Base-by-base conservation (phyloP, 1,140 invertebrate species). In the Agraylea sexmaculata region DNA sequence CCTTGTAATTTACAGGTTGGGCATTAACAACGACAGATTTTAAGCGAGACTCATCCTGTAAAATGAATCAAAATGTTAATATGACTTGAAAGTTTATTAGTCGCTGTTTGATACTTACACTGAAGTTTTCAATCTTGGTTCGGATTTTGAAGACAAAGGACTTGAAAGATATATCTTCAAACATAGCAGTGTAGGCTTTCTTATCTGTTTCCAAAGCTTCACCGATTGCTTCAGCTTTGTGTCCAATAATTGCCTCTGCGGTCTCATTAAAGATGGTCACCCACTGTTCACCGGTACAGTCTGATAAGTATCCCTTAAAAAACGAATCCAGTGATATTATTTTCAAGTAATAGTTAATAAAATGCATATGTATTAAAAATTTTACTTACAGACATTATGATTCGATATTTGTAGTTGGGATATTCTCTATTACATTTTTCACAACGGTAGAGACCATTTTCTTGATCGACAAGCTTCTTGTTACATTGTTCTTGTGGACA, bases 351-450 rank as follows among this genome's bases (percentile, higher is more conserved):
- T 13, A 31, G 13, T 12, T 12, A 13, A 25, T 25, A 25, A 25
- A 7, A n/a, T 25, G n/a, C n/a, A n/a, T n/a, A n/a, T n/a, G n/a
- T n/a, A n/a, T n/a, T n/a, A n/a, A n/a, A n/a, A n/a, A n/a, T n/a
- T n/a, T n/a, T 17, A 77, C 77, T 77, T 64, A 92, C 87, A 47
- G 64, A 73, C 11, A 86, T 58, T 31, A 97, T 69, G 42, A 95
- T 60, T 30, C 91, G 71, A 64, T 88, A 92, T 51, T 86, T 88
- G 56, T 80, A 97, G 49, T 84, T 82, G 0, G 80, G 77, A 57
- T 74, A 87, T 42, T 88, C 84, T 31, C 75, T 69, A 46, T 81
- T 74, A 59, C 94, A 99, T 60, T 96, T 96, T 59, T 98, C 94
- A 60, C 95, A 99, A 43, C 88, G 72, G 57, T 79, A 98, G 49